Conservation (phyloP, 2,888 invertebrate species). For the Psylliodes chrysocephalus region DNA sequence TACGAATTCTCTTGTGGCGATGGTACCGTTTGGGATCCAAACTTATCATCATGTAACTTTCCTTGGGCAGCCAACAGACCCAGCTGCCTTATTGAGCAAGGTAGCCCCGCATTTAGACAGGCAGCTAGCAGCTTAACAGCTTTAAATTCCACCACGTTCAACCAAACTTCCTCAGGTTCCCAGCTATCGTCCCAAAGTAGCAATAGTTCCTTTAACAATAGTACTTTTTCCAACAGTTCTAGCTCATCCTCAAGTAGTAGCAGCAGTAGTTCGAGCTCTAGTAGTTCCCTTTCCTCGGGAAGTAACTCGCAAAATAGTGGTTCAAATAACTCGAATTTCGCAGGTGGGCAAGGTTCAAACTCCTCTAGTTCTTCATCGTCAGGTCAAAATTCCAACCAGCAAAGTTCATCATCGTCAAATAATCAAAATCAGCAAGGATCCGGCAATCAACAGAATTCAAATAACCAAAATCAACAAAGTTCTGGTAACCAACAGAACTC, state of each 20-base stretch:
- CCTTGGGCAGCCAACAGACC: conserved; percentile 71
- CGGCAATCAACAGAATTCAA: conserved; percentile 15
- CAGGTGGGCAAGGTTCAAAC: conserved; percentile 12
- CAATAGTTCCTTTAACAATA: conserved; percentile 20
- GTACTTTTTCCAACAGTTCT: conserved; percentile 14
- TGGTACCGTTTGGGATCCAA: conserved; percentile 82
- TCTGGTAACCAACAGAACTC: conserved; percentile 6
- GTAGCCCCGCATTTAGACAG: conserved; percentile 19
- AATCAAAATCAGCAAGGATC: conserved; percentile 33
- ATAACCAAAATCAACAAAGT: conserved; percentile 21
- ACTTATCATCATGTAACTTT: conserved; percentile 77
- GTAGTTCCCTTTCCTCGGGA: conserved; percentile 5
- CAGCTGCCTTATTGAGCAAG: conserved; percentile 50
- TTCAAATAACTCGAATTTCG: conserved; percentile 21
- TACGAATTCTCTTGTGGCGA: conserved; percentile 80
- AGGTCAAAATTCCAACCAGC: conserved; percentile 23
- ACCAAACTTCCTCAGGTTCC: conserved; percentile 40
- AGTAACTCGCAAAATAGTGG: background rate
- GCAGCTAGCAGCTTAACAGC: background rate
- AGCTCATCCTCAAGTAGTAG: conserved; percentile 11
- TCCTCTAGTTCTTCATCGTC: conserved; percentile 5
- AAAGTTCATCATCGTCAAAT: conserved; percentile 18
- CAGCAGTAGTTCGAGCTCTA: conserved; percentile 15
- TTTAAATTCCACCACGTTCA: conserved; percentile 27
- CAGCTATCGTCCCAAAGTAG: conserved; percentile 27